Base-by-base conservation (phyloP, 2,113 vertebrate genomes). In the Laticauda laticaudata region DNA sequence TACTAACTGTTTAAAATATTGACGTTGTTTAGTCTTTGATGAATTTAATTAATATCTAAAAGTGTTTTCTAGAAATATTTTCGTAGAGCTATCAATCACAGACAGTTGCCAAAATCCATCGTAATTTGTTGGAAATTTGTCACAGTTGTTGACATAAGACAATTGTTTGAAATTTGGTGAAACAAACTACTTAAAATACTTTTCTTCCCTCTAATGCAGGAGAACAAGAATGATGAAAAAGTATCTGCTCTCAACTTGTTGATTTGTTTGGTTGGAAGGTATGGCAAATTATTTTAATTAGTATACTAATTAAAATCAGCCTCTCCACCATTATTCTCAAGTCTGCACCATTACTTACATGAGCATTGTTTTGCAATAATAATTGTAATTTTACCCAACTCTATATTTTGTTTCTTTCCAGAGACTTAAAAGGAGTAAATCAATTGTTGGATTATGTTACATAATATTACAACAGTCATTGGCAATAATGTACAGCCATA, bases 181-280 rank as follows among this genome's bases (percentile, higher is more conserved):
- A 89, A 92, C 15, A 11, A 88, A 86, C 12, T 94, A 87, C 9
- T 53, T 53, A 59, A 39, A 59, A 59, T 0, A 94, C 91, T 59
- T 48, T 53, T 48, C 61, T 24, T 90, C 88, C 92, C 21, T 95
- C 91, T 95, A 94, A 94, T 94, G 92, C 96, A 99, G 99, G 98
- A 98, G 90, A 98, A 94, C 96, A 98, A 97, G 97, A 98, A 99
- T 61, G 98, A 99, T 88, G 98, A 99, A 91, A 97, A 97, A 39
- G 97, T 99, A 92, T 98, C 99, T 91, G 98, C 99, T 92, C 98
- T 99, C 94, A 99, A 99, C 96, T 97, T 99, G 94, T 97, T 99
- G 90, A 99, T 99, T 96, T 99, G 99, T 97, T 98, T 99, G 95
- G 99, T 99, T 98, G 99, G 99, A 96, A 99, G 99, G 99, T 99